phyloP scores from a whole-genome alignment of 64 coral and sea anemone species.

The Pachyseris speciosa region DNA sequence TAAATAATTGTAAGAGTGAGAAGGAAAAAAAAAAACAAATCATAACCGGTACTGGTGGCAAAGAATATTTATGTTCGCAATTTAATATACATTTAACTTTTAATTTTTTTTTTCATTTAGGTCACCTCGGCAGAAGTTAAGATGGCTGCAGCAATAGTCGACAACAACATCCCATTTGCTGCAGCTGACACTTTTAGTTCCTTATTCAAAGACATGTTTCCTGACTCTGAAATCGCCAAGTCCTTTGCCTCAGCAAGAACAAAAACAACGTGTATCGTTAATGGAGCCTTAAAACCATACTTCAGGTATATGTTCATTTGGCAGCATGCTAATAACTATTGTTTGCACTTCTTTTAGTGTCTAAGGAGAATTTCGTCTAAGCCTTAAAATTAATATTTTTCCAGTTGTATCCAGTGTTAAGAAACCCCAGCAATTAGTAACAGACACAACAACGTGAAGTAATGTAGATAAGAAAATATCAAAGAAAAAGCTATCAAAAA shows the following conservation, averaged over 20 bases:
- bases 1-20: neutral
- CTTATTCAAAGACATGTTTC: too few relatives aligned
- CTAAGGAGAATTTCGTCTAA: neutral
- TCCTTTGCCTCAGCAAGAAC: neutral
- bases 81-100: too few relatives aligned
- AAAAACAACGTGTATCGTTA: neutral
- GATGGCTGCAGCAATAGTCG: too few relatives aligned
- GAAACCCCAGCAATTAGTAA: neutral
- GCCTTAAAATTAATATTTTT: neutral
- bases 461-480: neutral
- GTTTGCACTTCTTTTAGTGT: constrained; percentile 2
- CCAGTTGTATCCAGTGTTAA: neutral
- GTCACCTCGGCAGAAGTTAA: too few relatives aligned
- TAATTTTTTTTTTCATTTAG: too few relatives aligned
- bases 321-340: neutral
- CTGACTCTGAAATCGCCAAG: too few relatives aligned
- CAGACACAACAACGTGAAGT: neutral
- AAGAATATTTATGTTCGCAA: neutral
- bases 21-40: neutral
- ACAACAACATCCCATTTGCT: too few relatives aligned
- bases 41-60: neutral
- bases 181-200: too few relatives aligned
- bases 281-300: too few relatives aligned
- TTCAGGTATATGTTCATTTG: too few relatives aligned
- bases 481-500: neutral